These are phyloP conservation scores for Dendrocincla fuliginosa DNA, from an alignment of 2,797 vertebrate species.

Conservation along the genomic window DNA sequence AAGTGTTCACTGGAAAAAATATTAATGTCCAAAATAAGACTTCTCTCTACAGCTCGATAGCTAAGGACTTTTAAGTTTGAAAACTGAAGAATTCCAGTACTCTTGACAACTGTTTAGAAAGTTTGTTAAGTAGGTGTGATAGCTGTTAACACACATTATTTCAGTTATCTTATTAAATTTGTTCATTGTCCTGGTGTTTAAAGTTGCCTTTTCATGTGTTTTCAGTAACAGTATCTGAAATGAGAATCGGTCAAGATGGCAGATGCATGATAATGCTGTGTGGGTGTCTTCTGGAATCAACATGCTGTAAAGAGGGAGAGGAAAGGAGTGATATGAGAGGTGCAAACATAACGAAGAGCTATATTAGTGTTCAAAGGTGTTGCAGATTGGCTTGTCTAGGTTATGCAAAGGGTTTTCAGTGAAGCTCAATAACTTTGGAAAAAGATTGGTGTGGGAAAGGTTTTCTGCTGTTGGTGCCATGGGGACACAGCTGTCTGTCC, in stretches of 20 bases:
- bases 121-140: background rate
- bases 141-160: background rate
- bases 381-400: background rate
- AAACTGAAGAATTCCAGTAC: background rate
- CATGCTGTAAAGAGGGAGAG: accelerated
- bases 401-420: background rate
- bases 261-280: background rate
- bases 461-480: background rate
- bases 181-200: background rate
- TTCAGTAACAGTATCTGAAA: background rate
- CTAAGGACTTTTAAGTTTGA: background rate
- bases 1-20: background rate
- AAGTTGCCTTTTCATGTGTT: background rate
- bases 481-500: background rate
- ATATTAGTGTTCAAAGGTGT: background rate
- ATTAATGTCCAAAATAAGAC: background rate
- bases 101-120: background rate
- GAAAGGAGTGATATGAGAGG: background rate
- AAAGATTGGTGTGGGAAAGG: background rate
- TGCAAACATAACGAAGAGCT: background rate
- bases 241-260: background rate
- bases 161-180: background rate
- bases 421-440: background rate
- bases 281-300: background rate
- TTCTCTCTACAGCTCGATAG: background rate